A percentile compares a stretch with the other conserved stretches of the same genome.
These are phyloP conservation scores for Agonopterix heracliana DNA, from an alignment of 2,888 invertebrate genomes.

Conservation along the genomic window DNA sequence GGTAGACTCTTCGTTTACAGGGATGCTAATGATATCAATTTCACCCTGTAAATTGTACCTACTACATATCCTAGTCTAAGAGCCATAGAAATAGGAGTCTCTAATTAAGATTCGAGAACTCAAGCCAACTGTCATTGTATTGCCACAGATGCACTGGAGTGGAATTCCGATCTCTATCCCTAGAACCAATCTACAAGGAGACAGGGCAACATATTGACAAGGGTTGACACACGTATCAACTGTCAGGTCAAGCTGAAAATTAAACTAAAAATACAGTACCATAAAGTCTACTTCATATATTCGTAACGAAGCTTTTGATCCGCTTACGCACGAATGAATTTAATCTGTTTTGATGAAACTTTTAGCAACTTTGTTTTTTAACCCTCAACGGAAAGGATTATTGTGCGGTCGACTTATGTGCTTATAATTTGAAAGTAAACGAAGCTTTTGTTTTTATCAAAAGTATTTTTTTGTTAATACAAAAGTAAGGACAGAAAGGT, in stretches of 20 bases:
- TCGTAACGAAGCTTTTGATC: neutral
- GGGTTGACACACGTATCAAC: constrained; percentile 21
- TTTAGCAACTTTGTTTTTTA: constrained; percentile 3
- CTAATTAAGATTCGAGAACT: too few relatives aligned
- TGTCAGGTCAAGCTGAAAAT: constrained; percentile 17
- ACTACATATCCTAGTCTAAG: too few relatives aligned
- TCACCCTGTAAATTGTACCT: too few relatives aligned
- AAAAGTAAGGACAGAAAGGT: too few relatives aligned
- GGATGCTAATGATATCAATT: too few relatives aligned
- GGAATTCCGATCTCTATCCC: too few relatives aligned
- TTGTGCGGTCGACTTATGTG: neutral
- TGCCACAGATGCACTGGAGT: too few relatives aligned
- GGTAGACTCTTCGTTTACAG: too few relatives aligned
- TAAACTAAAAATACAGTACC: constrained; percentile 10
- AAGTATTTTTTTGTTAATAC: too few relatives aligned
- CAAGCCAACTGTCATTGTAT: too few relatives aligned
- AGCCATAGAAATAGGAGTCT: too few relatives aligned
- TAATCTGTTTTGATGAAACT: constrained; percentile 5
- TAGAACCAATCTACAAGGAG: too few relatives aligned
- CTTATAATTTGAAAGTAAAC: neutral
- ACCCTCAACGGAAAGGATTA: neutral
- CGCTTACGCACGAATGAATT: constrained; percentile 1
- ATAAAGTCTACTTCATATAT: neutral
- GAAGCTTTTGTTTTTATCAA: neutral
- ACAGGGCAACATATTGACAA: constrained; percentile 14